Base-by-base conservation (phyloP, 2,888 invertebrate genomes). In the Trachelus stipa region DNA sequence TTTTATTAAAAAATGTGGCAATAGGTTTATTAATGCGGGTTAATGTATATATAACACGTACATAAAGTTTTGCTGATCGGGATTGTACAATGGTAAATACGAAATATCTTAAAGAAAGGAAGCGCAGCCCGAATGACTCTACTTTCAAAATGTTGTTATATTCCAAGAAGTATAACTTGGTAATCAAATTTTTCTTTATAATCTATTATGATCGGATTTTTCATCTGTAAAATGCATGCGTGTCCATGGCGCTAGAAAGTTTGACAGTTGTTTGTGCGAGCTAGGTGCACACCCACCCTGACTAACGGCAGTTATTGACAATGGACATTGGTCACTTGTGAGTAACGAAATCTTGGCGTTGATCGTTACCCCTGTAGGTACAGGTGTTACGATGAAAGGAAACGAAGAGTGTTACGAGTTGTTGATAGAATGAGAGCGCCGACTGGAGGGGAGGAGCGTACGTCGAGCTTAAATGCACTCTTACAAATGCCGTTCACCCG, bases 401-500 rank as follows among this genome's bases (percentile, higher is more conserved):
- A 79, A 79, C 81, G 79, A 83, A 79, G 81, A 81, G 83, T 79
- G 79, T 82, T 81, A 33, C 71, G 71, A 34, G 71, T 71, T 69
- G 4, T 69, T 31, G 12, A 31, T 34, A 71, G 71, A 71, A 34
- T 71, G 15, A 12, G 9, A 56, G 56, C 56, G 56, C 23, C 9
- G 9, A 56, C 1, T 56, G 56, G 56, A 56, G 23, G 56, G 56
- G 56, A 56, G 56, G 23, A 56, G 23, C 76, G 78, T 74, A 81
- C 81, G 74, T 74, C 79, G 82, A 78, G 83, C 81, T 82, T 80
- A 83, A 82, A 82, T 85, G 83, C 85, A 86, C 85, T 84, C 86
- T 83, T 84, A 85, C 80, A 81, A 86, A 86, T 85, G 86, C 86
- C 86, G 83, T 86, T 86, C 86, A 86, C 85, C 87, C 81, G 80